These are phyloP conservation scores for Epizoanthus rinbou DNA, from an alignment of 92 coral and sea anemone genomes.

Conservation along the genomic window DNA sequence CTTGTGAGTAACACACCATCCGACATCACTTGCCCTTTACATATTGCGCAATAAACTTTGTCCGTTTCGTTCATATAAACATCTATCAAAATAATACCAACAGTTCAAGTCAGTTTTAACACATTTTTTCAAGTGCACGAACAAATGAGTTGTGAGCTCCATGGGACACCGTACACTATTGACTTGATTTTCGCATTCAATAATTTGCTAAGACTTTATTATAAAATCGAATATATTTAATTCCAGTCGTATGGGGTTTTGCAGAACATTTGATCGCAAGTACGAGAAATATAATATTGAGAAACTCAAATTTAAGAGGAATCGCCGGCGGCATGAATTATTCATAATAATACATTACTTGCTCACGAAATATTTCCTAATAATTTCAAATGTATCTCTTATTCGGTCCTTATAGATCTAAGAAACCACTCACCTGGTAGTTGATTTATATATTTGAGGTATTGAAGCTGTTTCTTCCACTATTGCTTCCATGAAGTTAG, in stretches of 20 bases:
- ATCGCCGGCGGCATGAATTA: not conserved
- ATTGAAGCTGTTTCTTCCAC: not conserved
- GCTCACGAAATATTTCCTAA: not conserved
- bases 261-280: not conserved
- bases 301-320: not conserved
- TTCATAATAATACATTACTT: not conserved
- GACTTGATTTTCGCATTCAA: no score
- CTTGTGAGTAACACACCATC: no score
- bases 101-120: no score
- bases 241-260: constrained; percentile 19
- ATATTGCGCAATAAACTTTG: no score
- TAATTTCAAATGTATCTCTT: not conserved
- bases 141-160: no score
- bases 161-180: no score
- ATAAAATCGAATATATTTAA: not conserved
- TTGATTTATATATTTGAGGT: not conserved
- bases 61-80: no score
- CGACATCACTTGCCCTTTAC: no score
- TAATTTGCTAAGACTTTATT: not conserved
- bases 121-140: constrained; percentile 40
- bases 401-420: not conserved
- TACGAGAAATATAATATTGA: not conserved
- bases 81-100: no score
- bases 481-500: not conserved
- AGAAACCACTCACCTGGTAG: constrained; percentile 1